Conservation (phyloP, 1,140 invertebrate species). For the Orchestia grillus region DNA sequence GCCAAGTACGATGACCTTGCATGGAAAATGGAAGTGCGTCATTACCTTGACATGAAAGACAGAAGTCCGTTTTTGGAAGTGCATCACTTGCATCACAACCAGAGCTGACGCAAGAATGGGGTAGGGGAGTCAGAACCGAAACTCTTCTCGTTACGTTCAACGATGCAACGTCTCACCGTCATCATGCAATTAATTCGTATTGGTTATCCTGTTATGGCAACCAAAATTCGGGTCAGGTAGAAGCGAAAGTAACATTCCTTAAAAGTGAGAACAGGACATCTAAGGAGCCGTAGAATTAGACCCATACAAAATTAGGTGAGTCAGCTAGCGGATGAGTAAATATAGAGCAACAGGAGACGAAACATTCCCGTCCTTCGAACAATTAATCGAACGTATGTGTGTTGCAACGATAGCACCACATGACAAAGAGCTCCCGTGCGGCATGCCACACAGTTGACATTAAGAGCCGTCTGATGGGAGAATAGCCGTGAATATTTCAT, state of each 20-base stretch:
- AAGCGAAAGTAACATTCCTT: neutral
- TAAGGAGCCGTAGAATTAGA: neutral
- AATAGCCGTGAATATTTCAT: neutral
- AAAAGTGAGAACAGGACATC: neutral
- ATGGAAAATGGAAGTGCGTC: neutral
- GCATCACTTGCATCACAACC: neutral
- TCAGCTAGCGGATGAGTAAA: neutral
- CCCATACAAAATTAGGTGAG: neutral
- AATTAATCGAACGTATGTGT: neutral
- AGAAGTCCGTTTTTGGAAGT: neutral
- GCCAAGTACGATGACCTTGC: neutral
- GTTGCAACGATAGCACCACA: neutral
- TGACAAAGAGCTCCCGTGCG: neutral
- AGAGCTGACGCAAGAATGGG: neutral
- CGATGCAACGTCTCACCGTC: neutral
- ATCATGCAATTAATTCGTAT: neutral
- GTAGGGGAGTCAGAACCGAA: neutral
- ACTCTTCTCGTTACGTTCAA: neutral
- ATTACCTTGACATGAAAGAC: neutral
- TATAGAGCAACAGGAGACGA: neutral
- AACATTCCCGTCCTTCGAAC: neutral
- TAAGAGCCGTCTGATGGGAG: neutral
- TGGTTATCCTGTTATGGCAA: neutral
- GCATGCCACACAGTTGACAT: neutral
- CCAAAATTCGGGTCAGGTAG: neutral